Conservation (phyloP, 2,888 invertebrate species). For the Drosophila pseudotakahashii region DNA sequence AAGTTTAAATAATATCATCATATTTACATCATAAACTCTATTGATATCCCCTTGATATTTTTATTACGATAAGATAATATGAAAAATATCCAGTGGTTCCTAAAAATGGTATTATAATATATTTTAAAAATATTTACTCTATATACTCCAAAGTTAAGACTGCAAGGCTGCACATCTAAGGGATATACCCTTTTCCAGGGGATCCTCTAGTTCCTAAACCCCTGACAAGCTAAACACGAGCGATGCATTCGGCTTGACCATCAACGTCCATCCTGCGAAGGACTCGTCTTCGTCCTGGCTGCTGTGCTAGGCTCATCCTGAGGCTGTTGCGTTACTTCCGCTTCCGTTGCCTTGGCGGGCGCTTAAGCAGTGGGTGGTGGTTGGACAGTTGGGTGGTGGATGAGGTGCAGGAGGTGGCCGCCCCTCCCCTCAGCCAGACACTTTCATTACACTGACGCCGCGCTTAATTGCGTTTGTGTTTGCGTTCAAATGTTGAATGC, state of each 20-base stretch:
- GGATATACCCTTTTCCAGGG: neutral
- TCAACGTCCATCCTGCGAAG: conserved; percentile 16
- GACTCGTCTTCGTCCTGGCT: conserved; percentile 26
- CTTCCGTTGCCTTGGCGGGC: conserved; percentile 55
- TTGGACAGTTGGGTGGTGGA: neutral
- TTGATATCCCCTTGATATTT: too few relatives aligned
- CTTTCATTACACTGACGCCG: conserved; percentile 73
- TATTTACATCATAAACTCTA: too few relatives aligned
- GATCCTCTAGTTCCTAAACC: conserved; percentile 7
- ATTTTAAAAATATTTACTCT: too few relatives aligned
- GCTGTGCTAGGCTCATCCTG: conserved; percentile 23
- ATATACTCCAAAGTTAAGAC: too few relatives aligned
- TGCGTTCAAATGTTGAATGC: conserved; percentile 67
- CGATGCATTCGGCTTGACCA: conserved; percentile 63
- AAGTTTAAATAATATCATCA: neutral
- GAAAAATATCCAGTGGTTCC: too few relatives aligned
- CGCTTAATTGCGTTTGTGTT: conserved; percentile 80
- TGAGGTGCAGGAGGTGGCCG: neutral
- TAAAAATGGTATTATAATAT: neutral
- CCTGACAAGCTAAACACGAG: conserved; percentile 44
- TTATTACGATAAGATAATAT: too few relatives aligned
- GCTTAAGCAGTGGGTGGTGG: conserved; percentile 52
- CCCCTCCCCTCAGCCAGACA: conserved; percentile 19
- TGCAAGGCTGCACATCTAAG: neutral
- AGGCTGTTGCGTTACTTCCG: conserved; percentile 72